Evolutionary conservation across 2,797 vertebrate species (phyloP), one percentile per base, ranked within the genome.

Genomic region (Enoplosus armatus): DNA sequence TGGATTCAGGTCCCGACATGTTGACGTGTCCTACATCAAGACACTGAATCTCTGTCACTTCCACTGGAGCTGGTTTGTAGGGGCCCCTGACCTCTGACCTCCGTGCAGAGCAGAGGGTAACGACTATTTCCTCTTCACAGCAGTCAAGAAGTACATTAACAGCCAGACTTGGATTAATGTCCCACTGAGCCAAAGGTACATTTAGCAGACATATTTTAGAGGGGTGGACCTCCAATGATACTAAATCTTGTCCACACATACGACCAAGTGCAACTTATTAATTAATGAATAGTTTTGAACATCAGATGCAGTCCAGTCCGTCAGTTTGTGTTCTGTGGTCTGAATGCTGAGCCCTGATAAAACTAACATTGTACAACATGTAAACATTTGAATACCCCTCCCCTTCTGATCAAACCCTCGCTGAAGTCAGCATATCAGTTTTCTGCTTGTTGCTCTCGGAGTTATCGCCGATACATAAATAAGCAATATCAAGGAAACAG

Each of bases 71-170:
- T 67, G n/a, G 16, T 37, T 11, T 37, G 11, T n/a, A 18, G 27
- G 18, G 16, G 16, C 56, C 37, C 26, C 55, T 54, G 64, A 76
- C 45, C 56, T 41, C 58, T 48, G 54, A 70, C 39, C 22, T 26
- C n/a, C 43, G 22, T 26, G 26, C 47, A 68, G 37, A 27, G 56
- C 12, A 8, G 5, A 41, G 20, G 18, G 33, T 14, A 12, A 37
- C 9, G 8, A 26, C 61, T 22, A 39, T 29, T 27, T n/a, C n/a
- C 15, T 20, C n/a, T 45, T 12, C 39, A 37, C 15, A 43, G 27
- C 53, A 33, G 39, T 29, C 6, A 16, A 51, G 8, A 43, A 26
- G 29, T 20, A 41, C 35, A 35, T 33, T 59, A 29, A 4, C 0
- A 6, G 7, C 2, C 24, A 48, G 51, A 48, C 22, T n/a, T 22